Evolutionary conservation across 2,113 vertebrate genomes (phyloP), one percentile per base, ranked within the genome.

Genomic region (Ciconia boyciana): DNA sequence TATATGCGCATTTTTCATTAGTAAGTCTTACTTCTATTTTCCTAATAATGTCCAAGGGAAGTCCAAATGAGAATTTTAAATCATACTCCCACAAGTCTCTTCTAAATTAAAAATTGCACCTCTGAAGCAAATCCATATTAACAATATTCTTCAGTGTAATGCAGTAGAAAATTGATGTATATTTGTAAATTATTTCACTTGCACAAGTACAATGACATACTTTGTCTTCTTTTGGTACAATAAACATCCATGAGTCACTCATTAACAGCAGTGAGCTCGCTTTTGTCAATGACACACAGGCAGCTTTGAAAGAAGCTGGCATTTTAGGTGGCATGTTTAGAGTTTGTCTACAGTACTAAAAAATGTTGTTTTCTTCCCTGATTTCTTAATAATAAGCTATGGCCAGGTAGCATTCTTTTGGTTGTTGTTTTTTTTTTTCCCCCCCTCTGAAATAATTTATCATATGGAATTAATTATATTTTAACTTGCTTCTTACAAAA

Each of bases 191-290:
- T 55, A 64, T 82, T 83, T 70, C 36, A 77, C 54, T 94, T 88
- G 34, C 24, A 87, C 18, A 79, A 91, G 46, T 71, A 46, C 92
- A 93, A 26, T 74, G 7, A 36, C 26, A 77, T 60, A 54, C 34
- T 85, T 61, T 60, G 19, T 90, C 58, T 83, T 80, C 54, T 51
- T 94, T 79, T 57, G 78, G 65, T 57, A 16, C 49, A 77, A 52
- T 80, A 85, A 97, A 94, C 26, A 68, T 55, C 55, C n/a, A 31
- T 20, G 62, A 94, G 96, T 96, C 91, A 95, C 79, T 96, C 66
- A 93, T 97, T 95, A 97, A 96, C 84, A 83, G 70, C 20, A 3
- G 36, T 36, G 65, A 95, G 70, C 65, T 88, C 0, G 0, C 43
- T 85, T 88, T 57, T 66, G 87, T 91, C 83, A 95, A 28, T 87